These are phyloP conservation scores for Leptogaster cylindrica DNA, from an alignment of 2,888 invertebrate species.

Conservation along the genomic window DNA sequence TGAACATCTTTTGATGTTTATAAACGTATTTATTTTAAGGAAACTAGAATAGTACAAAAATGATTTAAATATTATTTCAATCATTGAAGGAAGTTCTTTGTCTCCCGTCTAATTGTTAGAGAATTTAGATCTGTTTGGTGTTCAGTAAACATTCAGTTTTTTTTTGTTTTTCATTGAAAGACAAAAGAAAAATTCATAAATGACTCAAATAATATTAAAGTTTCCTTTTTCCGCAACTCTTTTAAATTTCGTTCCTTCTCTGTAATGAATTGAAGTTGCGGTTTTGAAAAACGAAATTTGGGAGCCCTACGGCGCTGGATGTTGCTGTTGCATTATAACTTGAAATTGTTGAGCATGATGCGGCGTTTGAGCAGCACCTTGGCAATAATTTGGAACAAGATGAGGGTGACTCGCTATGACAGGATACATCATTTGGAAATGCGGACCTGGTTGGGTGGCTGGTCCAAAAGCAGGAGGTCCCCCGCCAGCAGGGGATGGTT, in stretches of 20 bases:
- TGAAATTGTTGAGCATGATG: constrained; percentile 60
- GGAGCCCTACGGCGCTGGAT: constrained; percentile 51
- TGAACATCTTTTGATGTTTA: too few species aligned
- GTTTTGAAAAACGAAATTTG: constrained; percentile 21
- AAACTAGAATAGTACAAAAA: constrained; percentile 36
- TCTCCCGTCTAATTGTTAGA: neutral
- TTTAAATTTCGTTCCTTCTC: neutral
- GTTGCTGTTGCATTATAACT: constrained; percentile 60
- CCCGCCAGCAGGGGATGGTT: constrained; percentile 65
- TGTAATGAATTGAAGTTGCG: neutral
- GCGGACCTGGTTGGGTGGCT: constrained; percentile 63
- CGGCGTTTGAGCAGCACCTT: constrained; percentile 58
- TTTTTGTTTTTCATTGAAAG: constrained; percentile 3
- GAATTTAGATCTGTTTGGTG: neutral
- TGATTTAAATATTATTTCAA: constrained; percentile 38
- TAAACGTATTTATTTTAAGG: constrained; percentile 36
- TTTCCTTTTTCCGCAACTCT: neutral
- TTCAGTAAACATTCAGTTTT: neutral
- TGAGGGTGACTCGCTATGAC: constrained; percentile 63
- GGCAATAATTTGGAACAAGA: constrained; percentile 58
- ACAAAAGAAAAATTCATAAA: neutral
- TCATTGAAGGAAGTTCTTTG: constrained; percentile 24
- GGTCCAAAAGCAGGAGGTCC: constrained; percentile 63
- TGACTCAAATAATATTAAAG: neutral
- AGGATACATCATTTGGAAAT: constrained; percentile 68